Evolutionary conservation across 2,888 invertebrate genomes (phyloP).

Genomic region (Orthonevra nobilis): DNA sequence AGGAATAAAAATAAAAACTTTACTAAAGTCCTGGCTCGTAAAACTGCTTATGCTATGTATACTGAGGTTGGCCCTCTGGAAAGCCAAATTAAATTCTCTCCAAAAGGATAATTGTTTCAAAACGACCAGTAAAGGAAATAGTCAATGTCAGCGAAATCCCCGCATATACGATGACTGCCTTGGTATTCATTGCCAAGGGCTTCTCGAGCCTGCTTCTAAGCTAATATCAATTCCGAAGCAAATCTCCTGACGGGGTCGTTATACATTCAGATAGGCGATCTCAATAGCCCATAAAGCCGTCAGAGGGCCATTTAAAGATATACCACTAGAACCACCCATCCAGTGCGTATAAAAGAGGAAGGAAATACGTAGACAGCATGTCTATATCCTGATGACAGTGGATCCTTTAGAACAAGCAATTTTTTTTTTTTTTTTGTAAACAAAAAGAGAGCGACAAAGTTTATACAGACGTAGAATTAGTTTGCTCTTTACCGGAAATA

Average conservation of each 20-base stretch:
- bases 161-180: conserved; percentile 6
- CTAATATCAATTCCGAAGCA: conserved; percentile 60
- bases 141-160: conserved; percentile 43
- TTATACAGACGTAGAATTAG: conserved; percentile 45
- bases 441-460: conserved; percentile 18
- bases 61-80: no score
- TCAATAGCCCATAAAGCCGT: conserved; percentile 75
- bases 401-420: conserved; percentile 34
- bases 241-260: conserved; percentile 73
- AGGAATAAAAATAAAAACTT: no score
- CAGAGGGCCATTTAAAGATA: conserved; percentile 73
- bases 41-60: no score
- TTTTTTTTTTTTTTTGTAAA: no score
- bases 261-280: conserved; percentile 74
- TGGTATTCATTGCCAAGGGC: conserved; percentile 37
- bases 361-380: conserved; percentile 64
- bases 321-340: conserved; percentile 25
- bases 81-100: conserved; percentile 8
- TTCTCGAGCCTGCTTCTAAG: conserved; percentile 45
- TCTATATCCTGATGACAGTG: conserved; percentile 66
- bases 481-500: conserved; percentile 36
- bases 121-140: conserved; percentile 45
- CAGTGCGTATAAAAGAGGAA: background rate
- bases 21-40: no score
- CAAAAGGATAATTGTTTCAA: conserved; percentile 53